These are phyloP conservation scores for Wasmannia auropunctata DNA, from an alignment of 1,140 invertebrate species.

Conservation along the genomic window DNA sequence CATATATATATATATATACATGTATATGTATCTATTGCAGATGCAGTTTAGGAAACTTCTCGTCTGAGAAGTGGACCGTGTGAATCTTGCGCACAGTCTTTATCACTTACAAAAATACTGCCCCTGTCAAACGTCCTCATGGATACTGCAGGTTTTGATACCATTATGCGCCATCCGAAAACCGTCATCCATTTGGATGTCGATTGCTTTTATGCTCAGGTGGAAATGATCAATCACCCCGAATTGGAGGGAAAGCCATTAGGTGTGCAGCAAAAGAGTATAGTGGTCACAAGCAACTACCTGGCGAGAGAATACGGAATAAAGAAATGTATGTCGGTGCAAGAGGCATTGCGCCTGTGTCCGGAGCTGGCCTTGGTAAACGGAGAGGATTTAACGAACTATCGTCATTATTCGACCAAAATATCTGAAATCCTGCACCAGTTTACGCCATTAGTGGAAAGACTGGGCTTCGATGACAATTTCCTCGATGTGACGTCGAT, in stretches of 20 bases:
- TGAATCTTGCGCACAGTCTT: not conserved
- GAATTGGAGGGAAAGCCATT: slow-evolving; percentile 88
- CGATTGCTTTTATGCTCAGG: slow-evolving; percentile 94
- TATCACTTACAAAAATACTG: not conserved
- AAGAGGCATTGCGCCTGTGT: slow-evolving; percentile 89
- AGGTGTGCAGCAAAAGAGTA: slow-evolving; percentile 92
- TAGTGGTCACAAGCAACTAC: slow-evolving; percentile 93
- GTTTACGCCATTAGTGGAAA: slow-evolving; percentile 90
- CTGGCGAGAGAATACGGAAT: slow-evolving; percentile 90
- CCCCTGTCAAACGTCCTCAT: slow-evolving; percentile 69
- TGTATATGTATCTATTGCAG: slow-evolving; percentile 18
- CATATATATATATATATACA: not conserved
- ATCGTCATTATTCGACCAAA: slow-evolving; percentile 89
- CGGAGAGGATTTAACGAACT: slow-evolving; percentile 91
- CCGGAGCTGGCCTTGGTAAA: slow-evolving; percentile 89
- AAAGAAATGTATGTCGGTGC: slow-evolving; percentile 90
- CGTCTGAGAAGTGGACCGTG: slow-evolving; percentile 9
- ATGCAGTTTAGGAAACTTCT: not conserved
- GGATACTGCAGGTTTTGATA: slow-evolving; percentile 79
- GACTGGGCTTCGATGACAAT: slow-evolving; percentile 93
- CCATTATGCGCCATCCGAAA: slow-evolving; percentile 84
- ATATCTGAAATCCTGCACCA: slow-evolving; percentile 88
- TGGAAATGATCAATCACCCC: slow-evolving; percentile 91
- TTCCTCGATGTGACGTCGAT: slow-evolving; percentile 91
- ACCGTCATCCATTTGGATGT: slow-evolving; percentile 92